These are phyloP conservation scores for Tethya wilhelma DNA, from an alignment of 37 sponge, comb jelly and placozoan genomes.

Conservation along the genomic window DNA sequence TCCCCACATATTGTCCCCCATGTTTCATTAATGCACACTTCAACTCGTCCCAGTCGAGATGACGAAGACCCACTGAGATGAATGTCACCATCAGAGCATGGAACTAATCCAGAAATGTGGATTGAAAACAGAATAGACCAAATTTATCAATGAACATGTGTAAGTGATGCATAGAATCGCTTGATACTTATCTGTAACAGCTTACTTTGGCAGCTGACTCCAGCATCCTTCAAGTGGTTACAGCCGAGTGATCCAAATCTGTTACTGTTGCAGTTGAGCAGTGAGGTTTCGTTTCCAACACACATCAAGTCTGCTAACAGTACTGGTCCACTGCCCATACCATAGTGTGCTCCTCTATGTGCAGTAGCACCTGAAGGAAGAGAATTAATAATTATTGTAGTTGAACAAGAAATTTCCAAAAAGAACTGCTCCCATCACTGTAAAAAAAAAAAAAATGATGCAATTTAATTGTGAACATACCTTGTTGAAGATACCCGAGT, in stretches of 20 bases:
- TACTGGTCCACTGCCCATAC: constrained; percentile 26
- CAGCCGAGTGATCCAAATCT: not conserved
- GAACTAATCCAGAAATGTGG: not conserved
- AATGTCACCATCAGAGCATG: not conserved
- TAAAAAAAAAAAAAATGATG: not conserved
- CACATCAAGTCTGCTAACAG: constrained; percentile 3
- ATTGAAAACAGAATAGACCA: not conserved
- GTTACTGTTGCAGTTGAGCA: constrained; percentile 4
- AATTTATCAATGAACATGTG: not conserved
- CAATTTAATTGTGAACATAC: too few species aligned
- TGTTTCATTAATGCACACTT: constrained; percentile 10
- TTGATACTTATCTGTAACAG: not conserved
- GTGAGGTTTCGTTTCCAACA: constrained; percentile 3
- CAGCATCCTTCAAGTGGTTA: constrained; percentile 25
- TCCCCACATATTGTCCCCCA: constrained; percentile 15
- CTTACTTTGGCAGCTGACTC: constrained; percentile 22
- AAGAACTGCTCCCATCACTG: too few species aligned
- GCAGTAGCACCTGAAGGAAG: not conserved
- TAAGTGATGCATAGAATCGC: not conserved
- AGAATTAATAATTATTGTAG: not conserved
- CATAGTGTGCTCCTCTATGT: constrained; percentile 9
- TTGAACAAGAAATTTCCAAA: too few species aligned
- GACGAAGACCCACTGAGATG: not conserved
- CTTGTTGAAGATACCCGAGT: constrained; percentile 13
- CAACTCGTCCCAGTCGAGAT: constrained; percentile 7